Base-by-base conservation (phyloP, 1,140 invertebrate genomes). In the Manduca sexta region DNA sequence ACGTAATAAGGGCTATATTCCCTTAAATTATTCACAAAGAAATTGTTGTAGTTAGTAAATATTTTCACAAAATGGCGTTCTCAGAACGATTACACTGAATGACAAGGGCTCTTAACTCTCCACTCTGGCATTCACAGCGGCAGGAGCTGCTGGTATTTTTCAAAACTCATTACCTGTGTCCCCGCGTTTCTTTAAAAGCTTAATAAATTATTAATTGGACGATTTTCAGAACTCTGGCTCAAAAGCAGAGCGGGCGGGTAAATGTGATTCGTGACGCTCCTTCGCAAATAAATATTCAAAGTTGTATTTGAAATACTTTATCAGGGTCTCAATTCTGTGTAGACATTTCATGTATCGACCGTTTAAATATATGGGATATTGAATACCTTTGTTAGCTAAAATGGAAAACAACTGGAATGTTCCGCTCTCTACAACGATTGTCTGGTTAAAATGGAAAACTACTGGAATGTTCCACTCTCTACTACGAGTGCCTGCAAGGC, bases 181-280 rank as follows among this genome's bases (percentile, higher is more conserved):
- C 57, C 59, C 18, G 21, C 44, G 51, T 58, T 64, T 49, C 60
- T 69, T 65, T 71, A 68, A 74, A 61, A 69, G 69, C 65, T 60
- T 73, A 62, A 65, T 79, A 73, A 76, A 79, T 74, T 58, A 69
- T 76, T 74, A 76, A 74, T 68, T 71, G 60, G 60, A 49, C 48
- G 48, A 67, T 66, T 69, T 66, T 60, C 31, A 52, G 56, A 69
- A 62, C 53, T 66, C 60, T 60, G 49, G 38, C 38, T 53, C 39
- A 58, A 57, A 58, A 47, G 45, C 46, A 34, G 35, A 31, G 29
- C 49, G 18, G 18, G 18, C 21, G 29, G 10, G 35, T 38, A 14
- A 60, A 56, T 55, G 42, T 45, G 15, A 57, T 51, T 45, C 44
- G 38, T 13, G 41, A 47, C 17, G 26, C 40, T 40, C 16, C 45